Base-by-base conservation (phyloP, 64 coral and sea anemone species). In the Actinia tenebrosa region DNA sequence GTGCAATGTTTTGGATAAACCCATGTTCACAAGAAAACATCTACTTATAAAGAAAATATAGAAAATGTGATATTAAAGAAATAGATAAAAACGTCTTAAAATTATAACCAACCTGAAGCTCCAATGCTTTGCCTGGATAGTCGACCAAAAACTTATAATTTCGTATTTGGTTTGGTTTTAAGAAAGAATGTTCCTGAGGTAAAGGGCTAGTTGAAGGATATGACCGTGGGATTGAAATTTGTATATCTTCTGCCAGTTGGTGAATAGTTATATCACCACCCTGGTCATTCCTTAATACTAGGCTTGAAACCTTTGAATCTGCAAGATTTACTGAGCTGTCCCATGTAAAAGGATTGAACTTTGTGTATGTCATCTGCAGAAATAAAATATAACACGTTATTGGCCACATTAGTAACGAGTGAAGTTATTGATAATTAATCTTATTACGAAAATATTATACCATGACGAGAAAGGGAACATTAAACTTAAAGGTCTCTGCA, bases 301-400 rank as follows among this genome's bases (percentile, higher is more conserved):
- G 60, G 78, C 88, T 93, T 4, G 88, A 42, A 26, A 96, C 91
- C 2, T 88, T 66, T 26, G 88, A 88, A 6, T 87, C 87, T 6
- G 93, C 56, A 4, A 86, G 44, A 50, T 84, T 44, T 30, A 90
- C 86, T 30, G 82, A 92, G 3, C 6, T 69, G 80, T 96, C 94
- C 94, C 91, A 96, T 5, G 94, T 96, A 69, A 93, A 96, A 0
- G 94, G 94, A 58, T 93, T 96, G 45, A 92, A 96, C 7, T 17
- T 6, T 22, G 85, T 80, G 44, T 66, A 47, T 0, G 91, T 87
- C 88, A 96, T 72, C 94, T 96, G 52, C 3, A 80, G 64, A 71
- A 89, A 63, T 75, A 45, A 83, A 68, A 71, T 84, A 3, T 52
- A 60, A 16, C 56, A 58, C 56, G 5, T 58, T 58, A 37, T 37